Conservation (phyloP, 1,140 invertebrate species). For the Acyrthosiphon pisum region DNA sequence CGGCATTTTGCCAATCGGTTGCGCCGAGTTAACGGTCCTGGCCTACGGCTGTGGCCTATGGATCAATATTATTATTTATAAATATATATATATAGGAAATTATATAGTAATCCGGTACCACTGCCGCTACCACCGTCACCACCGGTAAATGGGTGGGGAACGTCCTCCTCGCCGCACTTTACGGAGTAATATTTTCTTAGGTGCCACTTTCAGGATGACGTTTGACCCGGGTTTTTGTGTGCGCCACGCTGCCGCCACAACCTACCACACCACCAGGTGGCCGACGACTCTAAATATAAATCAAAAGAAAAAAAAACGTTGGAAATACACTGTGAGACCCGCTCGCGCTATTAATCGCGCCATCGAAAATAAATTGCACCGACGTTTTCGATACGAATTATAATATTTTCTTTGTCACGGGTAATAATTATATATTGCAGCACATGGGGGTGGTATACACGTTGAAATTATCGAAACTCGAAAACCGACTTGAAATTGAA, state of each 20-base stretch:
- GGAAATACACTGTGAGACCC: background rate
- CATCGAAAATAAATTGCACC: background rate
- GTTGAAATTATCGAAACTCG: too few relatives aligned
- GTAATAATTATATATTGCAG: too few relatives aligned
- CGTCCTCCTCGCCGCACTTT: background rate
- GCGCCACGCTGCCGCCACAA: background rate
- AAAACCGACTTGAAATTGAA: too few relatives aligned
- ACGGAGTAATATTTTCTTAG: conserved; percentile 45
- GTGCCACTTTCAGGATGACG: conserved; percentile 40
- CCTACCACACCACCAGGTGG: background rate
- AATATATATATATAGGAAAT: background rate
- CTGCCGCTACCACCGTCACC: background rate
- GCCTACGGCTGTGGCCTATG: background rate
- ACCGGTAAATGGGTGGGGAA: background rate
- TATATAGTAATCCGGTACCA: background rate
- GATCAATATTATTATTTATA: conserved; percentile 35
- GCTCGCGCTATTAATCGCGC: background rate
- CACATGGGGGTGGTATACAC: too few relatives aligned
- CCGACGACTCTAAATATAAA: background rate
- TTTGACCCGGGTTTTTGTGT: background rate
- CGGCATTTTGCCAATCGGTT: conserved; percentile 28
- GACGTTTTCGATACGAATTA: background rate
- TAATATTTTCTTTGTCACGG: background rate
- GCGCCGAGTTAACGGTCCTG: background rate
- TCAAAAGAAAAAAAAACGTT: background rate